Evolutionary conservation across 2,888 invertebrate species (phyloP), one percentile per base, ranked within the genome.

Genomic region (Poecilus cupreus): DNA sequence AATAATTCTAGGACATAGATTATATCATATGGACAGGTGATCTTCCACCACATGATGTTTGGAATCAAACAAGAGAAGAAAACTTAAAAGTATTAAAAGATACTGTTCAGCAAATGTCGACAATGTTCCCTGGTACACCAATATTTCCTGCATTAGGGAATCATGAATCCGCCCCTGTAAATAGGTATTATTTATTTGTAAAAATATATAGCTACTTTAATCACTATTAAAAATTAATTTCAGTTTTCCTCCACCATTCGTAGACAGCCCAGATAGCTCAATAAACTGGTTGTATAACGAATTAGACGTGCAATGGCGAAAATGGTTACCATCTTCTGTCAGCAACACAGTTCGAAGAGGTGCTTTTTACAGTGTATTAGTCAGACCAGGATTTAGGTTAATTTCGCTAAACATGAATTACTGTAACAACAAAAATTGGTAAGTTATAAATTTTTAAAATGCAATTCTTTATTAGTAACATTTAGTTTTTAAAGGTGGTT

Each of bases 11-110:
- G 95, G 97, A 97, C 87, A 96, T 97, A 83, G 97, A 97, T 88
- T 97, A 97, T 87, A 97, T 99, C 83, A 89, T 98, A 49, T 98
- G 98, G 97, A 98, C 98, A 0, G 98, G 98, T 2, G 99, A 99
- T 89, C 90, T 98, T 83, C 98, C 98, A 2, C 96, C 98, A 0
- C 99, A 99, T 87, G 97, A 98, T 87, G 95, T 98, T 8, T 96
- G 96, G 96, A 97, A 97, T 87, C 97, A 97, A 89, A 97, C 97
- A 0, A 93, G 94, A 84, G 95, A 95, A 84, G 96, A 96, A 88
- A 97, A 98, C 88, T 89, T 97, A 22, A 94, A 95, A 88, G 94
- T 96, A 72, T 91, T 97, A 18, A 94, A 94, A 85, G 96, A 96
- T 86, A 96, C 96, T 0, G 96, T 96, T 0, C 91, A 93, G 26